Percentiles rank a stretch among this genome's conserved stretches.
Conservation (phyloP, 2,113 vertebrate genomes). For the Philantomba maxwellii region DNA sequence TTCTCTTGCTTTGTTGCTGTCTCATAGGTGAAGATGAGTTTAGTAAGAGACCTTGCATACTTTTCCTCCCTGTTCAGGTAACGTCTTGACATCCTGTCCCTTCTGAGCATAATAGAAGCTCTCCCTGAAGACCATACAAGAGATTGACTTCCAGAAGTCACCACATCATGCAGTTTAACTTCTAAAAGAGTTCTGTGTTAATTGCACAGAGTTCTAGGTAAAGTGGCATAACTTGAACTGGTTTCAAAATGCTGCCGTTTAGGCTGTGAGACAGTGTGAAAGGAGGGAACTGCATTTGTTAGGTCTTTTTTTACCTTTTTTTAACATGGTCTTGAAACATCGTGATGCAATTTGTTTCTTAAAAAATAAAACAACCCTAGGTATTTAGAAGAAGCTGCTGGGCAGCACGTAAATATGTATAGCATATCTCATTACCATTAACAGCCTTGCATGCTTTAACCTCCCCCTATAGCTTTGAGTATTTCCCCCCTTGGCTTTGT, state of each 20-base stretch:
- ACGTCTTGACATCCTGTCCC: background rate
- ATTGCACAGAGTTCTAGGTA: slow-evolving; percentile 2
- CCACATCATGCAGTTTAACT: slow-evolving; percentile 5
- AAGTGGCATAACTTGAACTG: slow-evolving; percentile 2
- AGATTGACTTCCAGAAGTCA: slow-evolving; percentile 1
- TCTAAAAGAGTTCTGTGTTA: slow-evolving; percentile 4
- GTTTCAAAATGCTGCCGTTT: slow-evolving; percentile 28
- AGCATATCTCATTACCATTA: slow-evolving; percentile 46
- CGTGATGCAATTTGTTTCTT: background rate
- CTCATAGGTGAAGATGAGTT: background rate
- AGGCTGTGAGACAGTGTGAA: background rate
- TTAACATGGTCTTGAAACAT: background rate
- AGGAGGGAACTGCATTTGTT: background rate
- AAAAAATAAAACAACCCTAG: background rate
- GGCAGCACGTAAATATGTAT: background rate
- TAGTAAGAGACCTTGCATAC: background rate
- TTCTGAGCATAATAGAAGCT: background rate
- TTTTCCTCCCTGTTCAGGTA: background rate
- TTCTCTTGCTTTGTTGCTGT: background rate
- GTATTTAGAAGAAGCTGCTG: slow-evolving; percentile 10
- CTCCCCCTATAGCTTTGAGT: background rate
- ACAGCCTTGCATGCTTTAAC: slow-evolving; percentile 30
- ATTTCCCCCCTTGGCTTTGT: slow-evolving; percentile 51
- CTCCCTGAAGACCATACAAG: background rate
- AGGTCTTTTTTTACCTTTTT: background rate